Conservation (phyloP, 2,888 invertebrate species). For the Leptopilina syphax region DNA sequence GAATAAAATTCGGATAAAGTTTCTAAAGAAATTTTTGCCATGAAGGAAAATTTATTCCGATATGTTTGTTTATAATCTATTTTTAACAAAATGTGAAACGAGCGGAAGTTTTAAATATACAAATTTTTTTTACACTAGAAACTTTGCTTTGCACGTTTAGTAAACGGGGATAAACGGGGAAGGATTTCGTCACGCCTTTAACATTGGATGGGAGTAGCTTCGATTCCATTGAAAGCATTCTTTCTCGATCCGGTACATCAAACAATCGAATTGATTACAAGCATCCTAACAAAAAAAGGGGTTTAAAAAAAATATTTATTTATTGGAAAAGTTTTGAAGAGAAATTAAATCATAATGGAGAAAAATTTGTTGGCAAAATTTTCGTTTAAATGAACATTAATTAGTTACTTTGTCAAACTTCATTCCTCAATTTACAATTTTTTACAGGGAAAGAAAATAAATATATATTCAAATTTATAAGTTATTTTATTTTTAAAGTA, state of each 20-base stretch:
- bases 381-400: no score
- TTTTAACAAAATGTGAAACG: background rate
- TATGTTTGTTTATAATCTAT: no score
- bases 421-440: no score
- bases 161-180: background rate
- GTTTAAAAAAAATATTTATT: background rate
- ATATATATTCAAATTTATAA: no score
- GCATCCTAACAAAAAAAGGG: background rate
- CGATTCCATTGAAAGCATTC: background rate
- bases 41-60: no score
- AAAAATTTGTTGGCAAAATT: no score
- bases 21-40: no score
- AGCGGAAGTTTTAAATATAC: background rate
- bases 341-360: background rate
- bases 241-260: background rate
- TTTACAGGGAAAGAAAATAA: no score
- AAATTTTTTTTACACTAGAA: background rate
- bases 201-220: constrained; percentile 36
- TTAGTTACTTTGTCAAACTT: no score
- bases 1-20: no score
- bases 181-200: constrained; percentile 22
- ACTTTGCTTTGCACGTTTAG: constrained; percentile 14
- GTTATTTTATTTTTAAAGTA: no score
- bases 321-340: background rate
- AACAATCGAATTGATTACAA: constrained; percentile 12